Evolutionary conservation across 2,888 invertebrate species (phyloP), one percentile per base, ranked within the genome.

Genomic region (Incurvaria masculella): DNA sequence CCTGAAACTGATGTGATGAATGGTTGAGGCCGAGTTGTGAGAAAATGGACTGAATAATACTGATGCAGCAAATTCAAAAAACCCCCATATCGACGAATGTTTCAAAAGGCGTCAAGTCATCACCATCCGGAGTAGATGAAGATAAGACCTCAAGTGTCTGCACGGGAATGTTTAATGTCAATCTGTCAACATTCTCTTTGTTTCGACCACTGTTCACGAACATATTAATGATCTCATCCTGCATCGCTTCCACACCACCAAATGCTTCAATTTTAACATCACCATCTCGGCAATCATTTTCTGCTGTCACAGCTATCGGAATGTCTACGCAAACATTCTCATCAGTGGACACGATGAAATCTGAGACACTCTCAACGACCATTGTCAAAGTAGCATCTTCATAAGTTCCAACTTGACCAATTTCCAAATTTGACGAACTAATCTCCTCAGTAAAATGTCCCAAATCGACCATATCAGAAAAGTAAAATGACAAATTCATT

Each of bases 1-100:
- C n/a, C n/a, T n/a, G n/a, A n/a, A n/a, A n/a, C n/a, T n/a, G n/a
- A n/a, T n/a, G n/a, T n/a, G n/a, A n/a, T n/a, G n/a, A n/a, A n/a
- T n/a, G n/a, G n/a, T n/a, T n/a, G n/a, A n/a, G n/a, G n/a, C n/a
- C n/a, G n/a, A n/a, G n/a, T n/a, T n/a, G n/a, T n/a, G n/a, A n/a
- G n/a, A n/a, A n/a, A n/a, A n/a, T n/a, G n/a, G n/a, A n/a, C n/a
- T n/a, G n/a, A n/a, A n/a, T n/a, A n/a, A n/a, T n/a, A n/a, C n/a
- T n/a, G n/a, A n/a, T n/a, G n/a, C n/a, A n/a, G n/a, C n/a, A 56
- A 56, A 57, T 57, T 62, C 55, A 79, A 64, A 79, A 79, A 58
- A 76, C 75, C 50, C 79, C 79, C 75, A 79, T 76, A 61, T 79
- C 79, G 61, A 79, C 69, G 60, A 75, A 75, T 54, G 79, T 79